Evolutionary conservation across 2,888 invertebrate genomes (phyloP).

Genomic region (Amorpha juglandis): DNA sequence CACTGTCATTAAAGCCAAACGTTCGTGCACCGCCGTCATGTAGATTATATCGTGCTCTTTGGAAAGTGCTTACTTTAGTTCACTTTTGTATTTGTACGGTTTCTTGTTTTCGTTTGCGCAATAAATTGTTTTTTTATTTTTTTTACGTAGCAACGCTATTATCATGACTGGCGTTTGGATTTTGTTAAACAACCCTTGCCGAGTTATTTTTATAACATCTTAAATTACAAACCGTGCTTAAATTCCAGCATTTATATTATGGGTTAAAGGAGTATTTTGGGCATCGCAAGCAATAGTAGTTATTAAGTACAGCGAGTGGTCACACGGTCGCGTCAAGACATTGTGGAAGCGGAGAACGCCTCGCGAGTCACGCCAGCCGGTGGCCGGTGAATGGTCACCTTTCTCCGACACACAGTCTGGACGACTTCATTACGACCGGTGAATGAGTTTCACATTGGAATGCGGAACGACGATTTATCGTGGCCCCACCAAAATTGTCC

Average conservation of each 20-base stretch:
- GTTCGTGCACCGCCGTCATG: constrained; percentile 74
- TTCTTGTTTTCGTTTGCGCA: constrained; percentile 46
- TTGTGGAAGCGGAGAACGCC: constrained; percentile 60
- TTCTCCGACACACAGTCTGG: constrained; percentile 83
- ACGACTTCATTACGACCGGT: constrained; percentile 74
- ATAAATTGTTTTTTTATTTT: constrained; percentile 18
- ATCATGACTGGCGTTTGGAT: background rate
- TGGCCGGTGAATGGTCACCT: constrained; percentile 82
- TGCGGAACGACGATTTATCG: constrained; percentile 78
- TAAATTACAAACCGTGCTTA: no score
- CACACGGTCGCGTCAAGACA: constrained; percentile 12
- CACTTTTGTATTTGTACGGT: constrained; percentile 52
- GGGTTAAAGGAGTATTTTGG: background rate
- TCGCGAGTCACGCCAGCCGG: constrained; percentile 61
- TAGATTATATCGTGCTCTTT: constrained; percentile 79
- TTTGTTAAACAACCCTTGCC: background rate
- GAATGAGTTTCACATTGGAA: constrained; percentile 81
- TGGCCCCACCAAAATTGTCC: constrained; percentile 62
- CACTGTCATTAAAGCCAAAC: constrained; percentile 76
- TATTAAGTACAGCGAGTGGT: constrained; percentile 21
- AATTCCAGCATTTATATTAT: no score
- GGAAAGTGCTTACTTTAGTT: constrained; percentile 73
- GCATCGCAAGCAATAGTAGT: background rate
- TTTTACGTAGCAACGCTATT: constrained; percentile 10
- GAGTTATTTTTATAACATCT: no score